Conservation (phyloP, 2,888 invertebrate genomes). For the Glyphotaelius pellucidus region DNA sequence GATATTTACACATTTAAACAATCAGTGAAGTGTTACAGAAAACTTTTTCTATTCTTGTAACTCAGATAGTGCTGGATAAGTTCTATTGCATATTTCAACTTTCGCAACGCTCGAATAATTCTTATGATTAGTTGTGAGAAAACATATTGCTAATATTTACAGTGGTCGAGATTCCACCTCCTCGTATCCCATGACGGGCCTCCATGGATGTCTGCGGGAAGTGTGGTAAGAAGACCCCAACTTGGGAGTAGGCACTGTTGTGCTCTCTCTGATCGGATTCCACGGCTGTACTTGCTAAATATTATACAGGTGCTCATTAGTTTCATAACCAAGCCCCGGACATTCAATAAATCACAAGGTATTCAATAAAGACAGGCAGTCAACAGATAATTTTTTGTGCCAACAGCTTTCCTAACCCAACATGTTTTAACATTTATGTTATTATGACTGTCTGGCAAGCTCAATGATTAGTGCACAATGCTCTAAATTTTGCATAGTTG, state of each 20-base stretch:
- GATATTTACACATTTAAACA: too few relatives aligned
- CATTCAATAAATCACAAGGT: background rate
- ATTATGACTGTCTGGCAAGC: background rate
- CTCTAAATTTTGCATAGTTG: background rate
- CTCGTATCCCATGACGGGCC: constrained; percentile 88
- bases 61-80: too few relatives aligned
- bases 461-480: background rate
- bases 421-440: background rate
- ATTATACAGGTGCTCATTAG: constrained; percentile 63
- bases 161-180: constrained; percentile 85
- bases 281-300: constrained; percentile 88
- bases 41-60: too few relatives aligned
- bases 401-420: background rate
- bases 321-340: background rate
- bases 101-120: too few relatives aligned
- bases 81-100: too few relatives aligned
- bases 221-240: constrained; percentile 85
- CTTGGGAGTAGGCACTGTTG: constrained; percentile 79
- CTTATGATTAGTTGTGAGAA: background rate
- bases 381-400: background rate
- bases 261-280: constrained; percentile 83
- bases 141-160: constrained; percentile 71
- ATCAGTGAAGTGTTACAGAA: too few relatives aligned
- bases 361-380: background rate
- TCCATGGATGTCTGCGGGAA: constrained; percentile 87